A percentile compares a stretch with the other conserved stretches of the same genome.
Conservation (phyloP, 2,113 vertebrate species). For the Rattus rattus region DNA sequence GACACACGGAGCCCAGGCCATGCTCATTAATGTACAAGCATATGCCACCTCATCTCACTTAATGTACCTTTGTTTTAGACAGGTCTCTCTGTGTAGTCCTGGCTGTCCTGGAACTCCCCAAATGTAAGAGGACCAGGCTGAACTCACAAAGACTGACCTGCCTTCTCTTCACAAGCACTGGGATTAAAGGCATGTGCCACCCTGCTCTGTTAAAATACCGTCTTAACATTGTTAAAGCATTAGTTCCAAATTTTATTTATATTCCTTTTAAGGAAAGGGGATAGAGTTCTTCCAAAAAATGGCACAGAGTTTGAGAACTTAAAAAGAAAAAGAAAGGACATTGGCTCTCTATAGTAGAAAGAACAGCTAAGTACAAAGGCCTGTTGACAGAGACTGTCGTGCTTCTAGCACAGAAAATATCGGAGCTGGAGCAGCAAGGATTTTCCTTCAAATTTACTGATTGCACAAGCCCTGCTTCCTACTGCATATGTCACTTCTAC, state of each 20-base stretch:
- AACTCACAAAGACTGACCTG: background rate
- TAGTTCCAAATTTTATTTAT: background rate
- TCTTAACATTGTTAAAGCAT: constrained; percentile 1
- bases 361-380: background rate
- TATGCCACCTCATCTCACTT: background rate
- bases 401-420: background rate
- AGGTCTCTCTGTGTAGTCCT: background rate
- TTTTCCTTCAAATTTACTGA: background rate
- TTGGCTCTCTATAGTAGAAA: background rate
- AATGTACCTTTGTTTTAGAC: background rate
- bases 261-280: constrained; percentile 3
- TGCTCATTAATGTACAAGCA: background rate
- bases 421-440: background rate
- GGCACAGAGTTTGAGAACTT: background rate
- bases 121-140: background rate
- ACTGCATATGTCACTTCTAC: background rate
- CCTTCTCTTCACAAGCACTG: background rate
- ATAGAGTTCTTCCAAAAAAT: background rate
- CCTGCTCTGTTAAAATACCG: background rate
- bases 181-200: background rate
- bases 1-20: background rate
- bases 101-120: background rate
- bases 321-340: too few species aligned
- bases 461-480: background rate
- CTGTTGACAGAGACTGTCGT: background rate